Evolutionary conservation across 35 echinoderm and acorn worm species (phyloP), one percentile per base, ranked within the genome.

Genomic region (Chiridota heheva): DNA sequence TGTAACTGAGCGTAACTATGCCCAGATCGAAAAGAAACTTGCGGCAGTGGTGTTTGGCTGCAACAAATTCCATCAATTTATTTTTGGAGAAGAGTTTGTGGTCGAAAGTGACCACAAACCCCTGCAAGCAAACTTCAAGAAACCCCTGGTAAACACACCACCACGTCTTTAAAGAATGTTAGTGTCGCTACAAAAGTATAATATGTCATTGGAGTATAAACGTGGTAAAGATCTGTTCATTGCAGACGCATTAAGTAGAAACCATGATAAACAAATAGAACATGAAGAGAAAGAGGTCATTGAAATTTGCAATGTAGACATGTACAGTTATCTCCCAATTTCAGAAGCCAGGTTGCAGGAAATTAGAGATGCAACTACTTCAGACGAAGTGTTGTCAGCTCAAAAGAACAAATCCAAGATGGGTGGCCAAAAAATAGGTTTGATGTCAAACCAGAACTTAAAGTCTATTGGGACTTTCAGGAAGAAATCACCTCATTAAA

Each of bases 131-230:
- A 81, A 81, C 30, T 43, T 71, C 2, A 91, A 69, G 58, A 91
- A 86, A 73, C 15, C 89, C 20, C 58, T 87, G 3, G 24, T 3
- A 5, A 35, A 30, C 62, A 49, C 83, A 55, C 89, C 89, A 43
- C 40, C 62, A 24, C 44, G 89, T 44, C 31, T 91, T 15, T 82
- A 86, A 48, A 76, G 61, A 77, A 91, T 91, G 82, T 57, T 86
- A 36, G 30, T 91, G 36, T 20, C 7, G 68, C 58, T 91, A 7
- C 82, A 86, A 70, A 45, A 46, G 15, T 91, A 91, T 40, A 38
- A 57, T 6, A 16, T 86, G 5, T 30, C 22, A 13, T 33, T 55
- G 45, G 40, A 5, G 6, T 69, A 69, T 24, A 69, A 69, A 42
- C 67, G 36, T 51, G 61, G 61, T 20, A 68, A 17, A 35, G 60